Percentiles rank a stretch among this genome's conserved stretches.
These are phyloP conservation scores for Pseudois nayaur DNA, from an alignment of 2,113 vertebrate genomes.

Conservation along the genomic window DNA sequence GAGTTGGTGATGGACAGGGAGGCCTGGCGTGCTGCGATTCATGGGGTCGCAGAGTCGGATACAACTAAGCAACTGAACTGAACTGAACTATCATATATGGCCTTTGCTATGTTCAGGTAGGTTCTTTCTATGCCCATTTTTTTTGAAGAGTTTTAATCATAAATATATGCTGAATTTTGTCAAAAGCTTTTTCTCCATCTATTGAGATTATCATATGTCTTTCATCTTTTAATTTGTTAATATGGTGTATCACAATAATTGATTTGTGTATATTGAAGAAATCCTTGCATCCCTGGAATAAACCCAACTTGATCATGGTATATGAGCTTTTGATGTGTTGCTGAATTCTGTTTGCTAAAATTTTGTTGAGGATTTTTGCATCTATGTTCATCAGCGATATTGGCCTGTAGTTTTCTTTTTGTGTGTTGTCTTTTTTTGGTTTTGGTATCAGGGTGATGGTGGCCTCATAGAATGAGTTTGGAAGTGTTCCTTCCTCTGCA, in stretches of 20 bases:
- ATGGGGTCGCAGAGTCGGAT: too few species aligned
- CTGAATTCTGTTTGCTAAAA: background rate
- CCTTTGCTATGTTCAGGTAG: background rate
- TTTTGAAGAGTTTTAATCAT: background rate
- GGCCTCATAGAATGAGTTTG: background rate
- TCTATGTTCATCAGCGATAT: background rate
- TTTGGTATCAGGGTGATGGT: background rate
- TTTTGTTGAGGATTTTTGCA: background rate
- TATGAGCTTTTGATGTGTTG: background rate
- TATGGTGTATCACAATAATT: background rate
- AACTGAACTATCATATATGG: background rate
- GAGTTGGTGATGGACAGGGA: too few species aligned
- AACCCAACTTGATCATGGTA: background rate
- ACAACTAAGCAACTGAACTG: too few species aligned
- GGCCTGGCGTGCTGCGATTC: too few species aligned
- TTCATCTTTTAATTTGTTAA: background rate
- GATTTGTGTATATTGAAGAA: background rate
- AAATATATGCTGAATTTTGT: background rate
- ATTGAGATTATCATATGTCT: background rate
- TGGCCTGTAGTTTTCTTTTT: background rate
- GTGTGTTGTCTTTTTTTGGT: background rate
- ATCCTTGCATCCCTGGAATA: background rate
- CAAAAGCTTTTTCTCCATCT: background rate
- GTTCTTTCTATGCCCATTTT: background rate
- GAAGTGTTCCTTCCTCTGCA: background rate